Conservation (phyloP, 2,797 vertebrate species). For the Iguana delicatissima region DNA sequence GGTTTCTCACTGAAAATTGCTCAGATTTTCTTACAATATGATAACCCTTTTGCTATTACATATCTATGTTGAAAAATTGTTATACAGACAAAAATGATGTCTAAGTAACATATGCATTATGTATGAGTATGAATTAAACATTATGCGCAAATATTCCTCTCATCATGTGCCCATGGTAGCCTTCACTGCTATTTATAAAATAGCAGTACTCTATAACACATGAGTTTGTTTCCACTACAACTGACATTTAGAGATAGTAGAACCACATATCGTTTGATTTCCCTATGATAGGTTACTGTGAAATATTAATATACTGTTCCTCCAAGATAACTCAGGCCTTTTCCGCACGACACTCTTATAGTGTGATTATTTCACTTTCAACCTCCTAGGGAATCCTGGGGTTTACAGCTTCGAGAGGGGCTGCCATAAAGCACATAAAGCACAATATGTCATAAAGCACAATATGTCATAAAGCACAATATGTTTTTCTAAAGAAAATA, state of each 20-base stretch:
- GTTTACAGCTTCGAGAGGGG: too few relatives aligned
- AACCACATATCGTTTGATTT: not conserved
- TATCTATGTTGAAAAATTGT: not conserved
- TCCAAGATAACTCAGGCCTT: not conserved
- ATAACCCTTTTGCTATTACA: not conserved
- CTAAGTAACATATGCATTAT: not conserved
- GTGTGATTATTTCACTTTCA: too few relatives aligned
- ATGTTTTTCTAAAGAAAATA: not conserved
- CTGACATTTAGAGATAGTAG: not conserved
- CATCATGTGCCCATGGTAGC: not conserved
- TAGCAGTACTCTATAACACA: not conserved
- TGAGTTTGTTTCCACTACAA: not conserved
- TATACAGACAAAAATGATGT: not conserved
- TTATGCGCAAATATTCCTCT: not conserved
- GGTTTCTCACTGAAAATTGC: not conserved
- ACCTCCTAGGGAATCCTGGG: too few relatives aligned
- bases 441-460: too few relatives aligned
- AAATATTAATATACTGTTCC: not conserved
- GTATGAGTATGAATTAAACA: not conserved
- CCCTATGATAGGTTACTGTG: too few relatives aligned
- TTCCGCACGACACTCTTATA: too few relatives aligned
- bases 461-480: not conserved
- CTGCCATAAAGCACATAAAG: too few relatives aligned
- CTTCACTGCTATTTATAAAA: not conserved
- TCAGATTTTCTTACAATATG: not conserved